These are phyloP conservation scores for Agelaius phoeniceus DNA, from an alignment of 2,113 vertebrate genomes.

Conservation along the genomic window DNA sequence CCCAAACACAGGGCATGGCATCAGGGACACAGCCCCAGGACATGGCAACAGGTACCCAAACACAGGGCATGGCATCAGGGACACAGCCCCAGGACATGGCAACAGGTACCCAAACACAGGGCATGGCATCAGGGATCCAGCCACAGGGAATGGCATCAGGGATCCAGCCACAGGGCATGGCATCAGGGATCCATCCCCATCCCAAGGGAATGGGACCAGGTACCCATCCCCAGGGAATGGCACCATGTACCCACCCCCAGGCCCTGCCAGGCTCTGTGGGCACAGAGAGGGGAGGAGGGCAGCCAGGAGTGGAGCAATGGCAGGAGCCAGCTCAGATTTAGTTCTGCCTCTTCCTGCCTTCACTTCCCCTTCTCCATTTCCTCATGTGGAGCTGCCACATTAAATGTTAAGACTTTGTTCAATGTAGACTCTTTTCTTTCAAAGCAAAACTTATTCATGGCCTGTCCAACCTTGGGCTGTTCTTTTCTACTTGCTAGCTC, in stretches of 20 bases:
- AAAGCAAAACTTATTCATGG: background rate
- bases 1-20: background rate
- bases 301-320: background rate
- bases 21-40: no score
- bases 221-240: background rate
- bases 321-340: background rate
- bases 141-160: background rate
- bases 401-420: background rate
- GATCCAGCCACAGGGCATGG: background rate
- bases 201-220: background rate
- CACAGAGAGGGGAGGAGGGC: background rate
- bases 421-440: background rate
- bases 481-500: background rate
- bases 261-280: background rate
- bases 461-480: background rate
- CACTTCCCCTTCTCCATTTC: background rate
- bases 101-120: accelerated
- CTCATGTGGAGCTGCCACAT: background rate
- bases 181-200: background rate
- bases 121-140: accelerated
- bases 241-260: background rate
- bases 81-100: background rate
- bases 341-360: background rate
- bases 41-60: slow-evolving; percentile 61
- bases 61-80: background rate